These are phyloP conservation scores for Achroia grisella DNA, from an alignment of 1,140 invertebrate species.

Conservation along the genomic window DNA sequence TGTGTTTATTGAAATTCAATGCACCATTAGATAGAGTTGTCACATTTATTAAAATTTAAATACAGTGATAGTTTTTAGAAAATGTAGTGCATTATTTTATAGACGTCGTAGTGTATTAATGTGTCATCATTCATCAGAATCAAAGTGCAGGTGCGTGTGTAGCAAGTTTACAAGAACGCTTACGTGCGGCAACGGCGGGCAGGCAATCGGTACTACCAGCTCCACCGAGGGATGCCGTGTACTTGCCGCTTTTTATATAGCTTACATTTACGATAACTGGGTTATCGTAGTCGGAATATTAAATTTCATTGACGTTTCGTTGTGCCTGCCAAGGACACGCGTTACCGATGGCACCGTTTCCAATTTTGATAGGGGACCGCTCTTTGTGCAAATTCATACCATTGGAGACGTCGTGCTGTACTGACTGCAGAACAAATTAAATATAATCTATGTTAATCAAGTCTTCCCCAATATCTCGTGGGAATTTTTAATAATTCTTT, in stretches of 20 bases:
- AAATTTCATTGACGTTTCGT: conserved; percentile 58
- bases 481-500: too few species aligned
- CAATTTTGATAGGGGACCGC: conserved; percentile 13
- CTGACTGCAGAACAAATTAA: conserved; percentile 2
- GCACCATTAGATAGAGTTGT: too few species aligned
- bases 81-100: neutral
- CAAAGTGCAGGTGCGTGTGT: conserved; percentile 30
- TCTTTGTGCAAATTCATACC: conserved; percentile 11
- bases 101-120: neutral
- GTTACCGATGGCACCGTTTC: conserved; percentile 32
- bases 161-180: conserved; percentile 41
- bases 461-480: too few species aligned
- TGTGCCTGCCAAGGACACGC: conserved; percentile 51
- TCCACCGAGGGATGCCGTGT: conserved; percentile 39
- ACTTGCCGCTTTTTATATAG: conserved; percentile 60
- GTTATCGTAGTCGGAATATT: conserved; percentile 63
- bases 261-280: conserved; percentile 57
- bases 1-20: too few species aligned
- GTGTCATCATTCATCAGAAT: neutral
- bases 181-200: conserved; percentile 61
- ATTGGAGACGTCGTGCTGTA: neutral
- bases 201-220: conserved; percentile 54
- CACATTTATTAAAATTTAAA: neutral
- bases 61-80: too few species aligned
- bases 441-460: conserved; percentile 1